phyloP scores from a whole-genome alignment of 1,140 invertebrate genomes.

The Lordiphosa clarofinis region DNA sequence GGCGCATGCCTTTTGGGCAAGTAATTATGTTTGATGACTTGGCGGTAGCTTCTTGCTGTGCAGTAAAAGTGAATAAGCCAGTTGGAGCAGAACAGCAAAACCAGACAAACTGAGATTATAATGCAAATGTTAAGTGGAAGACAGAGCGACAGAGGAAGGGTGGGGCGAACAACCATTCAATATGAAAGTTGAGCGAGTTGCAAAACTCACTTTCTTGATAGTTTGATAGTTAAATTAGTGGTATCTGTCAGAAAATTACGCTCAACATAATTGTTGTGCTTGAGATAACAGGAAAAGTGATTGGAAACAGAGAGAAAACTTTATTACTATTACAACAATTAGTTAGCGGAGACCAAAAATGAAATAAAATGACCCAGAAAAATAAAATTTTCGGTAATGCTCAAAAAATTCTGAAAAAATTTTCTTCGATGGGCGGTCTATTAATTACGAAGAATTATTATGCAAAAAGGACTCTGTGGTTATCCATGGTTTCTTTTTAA shows the following conservation, averaged over 20 bases:
- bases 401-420: too few species aligned
- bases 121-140: constrained; percentile 42
- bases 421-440: too few species aligned
- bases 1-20: constrained; percentile 65
- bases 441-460: too few species aligned
- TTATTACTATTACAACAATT: too few species aligned
- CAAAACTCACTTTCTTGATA: constrained; percentile 3
- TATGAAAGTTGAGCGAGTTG: constrained; percentile 8
- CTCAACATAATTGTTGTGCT: constrained; percentile 3
- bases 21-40: constrained; percentile 72
- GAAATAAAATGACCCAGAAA: too few species aligned
- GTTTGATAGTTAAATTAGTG: constrained; percentile 5
- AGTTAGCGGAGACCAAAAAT: too few species aligned
- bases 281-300: neutral
- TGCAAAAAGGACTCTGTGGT: too few species aligned
- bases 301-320: neutral
- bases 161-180: constrained; percentile 17
- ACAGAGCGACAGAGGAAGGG: neutral
- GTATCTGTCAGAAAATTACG: neutral
- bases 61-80: constrained; percentile 32
- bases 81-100: constrained; percentile 11
- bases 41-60: constrained; percentile 11
- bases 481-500: too few species aligned
- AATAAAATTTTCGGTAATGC: too few species aligned
- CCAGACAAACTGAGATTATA: constrained; percentile 35